Base-by-base conservation (phyloP, 2,888 invertebrate genomes). In the Trissoscelio sp. region DNA sequence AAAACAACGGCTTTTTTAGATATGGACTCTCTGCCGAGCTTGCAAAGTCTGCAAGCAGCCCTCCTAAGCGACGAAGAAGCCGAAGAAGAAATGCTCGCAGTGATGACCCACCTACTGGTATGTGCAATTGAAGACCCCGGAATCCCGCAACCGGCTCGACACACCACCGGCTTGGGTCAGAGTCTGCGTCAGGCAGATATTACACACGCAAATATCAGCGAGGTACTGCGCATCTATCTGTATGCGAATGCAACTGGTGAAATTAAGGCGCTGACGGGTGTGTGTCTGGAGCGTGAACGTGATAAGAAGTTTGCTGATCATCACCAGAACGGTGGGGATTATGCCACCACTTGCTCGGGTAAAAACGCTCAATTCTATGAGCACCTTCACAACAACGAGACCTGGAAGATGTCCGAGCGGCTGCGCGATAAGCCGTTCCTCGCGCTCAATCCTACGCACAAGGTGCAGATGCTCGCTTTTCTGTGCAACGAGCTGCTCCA, bases 71-170 rank as follows among this genome's bases (percentile, higher is more conserved):
- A 96, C 88, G 95, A 96, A 88, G 95, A 95, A 84, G 94, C 95
- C 4, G 96, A 96, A 77, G 97, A 97, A 87, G 97, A 98, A 88
- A 92, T 98, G 80, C 92, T 98, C 44, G 96, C 96, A 62, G 96
- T 98, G 5, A 94, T 98, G 92, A 96, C 97, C 7, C 97, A 98
- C 91, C 93, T 99, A 20, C 93, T 98, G 22, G 96, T 97, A 28
- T 97, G 97, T 89, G 98, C 98, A 82, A 96, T 98, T 67, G 97
- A 97, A 92, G 98, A 98, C 93, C 98, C 95, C 1, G 98, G 97
- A 0, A 97, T 97, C 79, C 97, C 97, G 0, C 97, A 97, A 92
- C 97, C 97, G 0, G 96, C 96, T 0, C 93, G 97, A 0, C 97
- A 98, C 88, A 96, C 97, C 0, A 98, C 98, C 0, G 94, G 96